Conservation (phyloP, 2,113 vertebrate genomes). For the Melanerpes formicivorus region DNA sequence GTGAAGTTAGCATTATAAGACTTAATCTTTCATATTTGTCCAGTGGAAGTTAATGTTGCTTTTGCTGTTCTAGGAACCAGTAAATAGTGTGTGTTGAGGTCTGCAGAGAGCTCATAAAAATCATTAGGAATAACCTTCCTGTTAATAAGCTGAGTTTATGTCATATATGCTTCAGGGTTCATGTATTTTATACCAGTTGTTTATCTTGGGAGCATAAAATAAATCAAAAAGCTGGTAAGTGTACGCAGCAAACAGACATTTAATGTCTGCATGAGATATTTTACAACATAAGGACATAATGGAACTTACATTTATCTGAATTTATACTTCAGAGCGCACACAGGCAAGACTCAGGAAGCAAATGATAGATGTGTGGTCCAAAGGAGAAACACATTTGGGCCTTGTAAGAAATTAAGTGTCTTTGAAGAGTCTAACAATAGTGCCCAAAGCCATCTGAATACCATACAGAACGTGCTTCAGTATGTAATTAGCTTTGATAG, state of each 20-base stretch:
- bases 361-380: not conserved
- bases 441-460: constrained; percentile 7
- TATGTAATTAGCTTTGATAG: constrained; percentile 55
- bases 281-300: not conserved
- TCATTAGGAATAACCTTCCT: not conserved
- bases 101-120: not conserved
- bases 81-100: not conserved
- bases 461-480: not conserved
- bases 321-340: not conserved
- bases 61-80: not conserved
- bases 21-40: not conserved
- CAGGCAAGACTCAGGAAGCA: not conserved
- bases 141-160: not conserved
- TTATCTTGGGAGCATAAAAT: not conserved
- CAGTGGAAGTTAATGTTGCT: not conserved
- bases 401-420: not conserved
- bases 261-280: not conserved
- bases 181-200: not conserved
- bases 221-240: not conserved
- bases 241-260: not conserved
- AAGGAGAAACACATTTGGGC: not conserved
- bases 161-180: not conserved
- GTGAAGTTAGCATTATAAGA: not conserved
- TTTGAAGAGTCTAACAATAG: not conserved
- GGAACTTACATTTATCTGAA: not conserved